These are phyloP conservation scores for Ateles fusciceps DNA, from an alignment of 2,797 vertebrate genomes.

Conservation along the genomic window DNA sequence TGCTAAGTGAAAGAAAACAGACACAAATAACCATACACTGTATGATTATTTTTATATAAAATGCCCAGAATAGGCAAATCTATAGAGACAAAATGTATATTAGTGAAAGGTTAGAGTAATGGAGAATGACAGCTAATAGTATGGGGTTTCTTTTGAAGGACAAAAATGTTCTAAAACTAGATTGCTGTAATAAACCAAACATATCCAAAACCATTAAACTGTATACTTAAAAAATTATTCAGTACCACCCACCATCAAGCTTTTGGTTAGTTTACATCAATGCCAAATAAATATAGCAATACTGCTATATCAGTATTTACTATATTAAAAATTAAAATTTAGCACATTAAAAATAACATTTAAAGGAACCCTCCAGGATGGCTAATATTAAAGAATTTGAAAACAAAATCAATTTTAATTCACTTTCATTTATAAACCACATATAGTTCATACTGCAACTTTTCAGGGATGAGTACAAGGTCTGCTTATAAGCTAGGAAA, in stretches of 20 bases:
- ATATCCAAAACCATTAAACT: not conserved
- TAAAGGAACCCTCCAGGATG: not conserved
- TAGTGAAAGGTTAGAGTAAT: not conserved
- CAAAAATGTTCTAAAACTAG: slow-evolving; percentile 8
- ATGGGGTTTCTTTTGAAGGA: not conserved
- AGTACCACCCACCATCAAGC: not conserved
- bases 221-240: not conserved
- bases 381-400: not conserved
- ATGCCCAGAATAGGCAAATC: not conserved
- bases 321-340: slow-evolving; percentile 5
- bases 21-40: not conserved
- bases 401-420: slow-evolving; percentile 31
- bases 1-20: not conserved
- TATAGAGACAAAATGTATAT: not conserved
- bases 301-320: not conserved
- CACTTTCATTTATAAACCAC: not conserved
- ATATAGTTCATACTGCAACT: not conserved
- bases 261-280: not conserved
- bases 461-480: not conserved
- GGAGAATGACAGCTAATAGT: not conserved
- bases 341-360: not conserved
- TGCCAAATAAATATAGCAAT: not conserved
- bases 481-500: not conserved
- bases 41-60: not conserved
- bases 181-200: not conserved